Evolutionary conservation across 2,888 invertebrate genomes (phyloP).

Genomic region (Teleiodes luculella): DNA sequence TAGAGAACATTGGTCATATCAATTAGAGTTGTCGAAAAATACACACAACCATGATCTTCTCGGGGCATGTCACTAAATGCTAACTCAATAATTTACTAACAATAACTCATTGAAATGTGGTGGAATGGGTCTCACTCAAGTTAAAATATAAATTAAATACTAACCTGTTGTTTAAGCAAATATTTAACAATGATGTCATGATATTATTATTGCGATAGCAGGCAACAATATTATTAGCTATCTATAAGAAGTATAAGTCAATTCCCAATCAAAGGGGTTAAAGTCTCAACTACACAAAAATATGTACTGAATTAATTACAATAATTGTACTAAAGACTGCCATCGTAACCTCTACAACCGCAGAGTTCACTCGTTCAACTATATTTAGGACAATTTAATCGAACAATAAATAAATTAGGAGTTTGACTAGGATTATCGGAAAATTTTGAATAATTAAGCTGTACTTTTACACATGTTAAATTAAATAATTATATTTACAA

Average conservation of each 20-base stretch:
- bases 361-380: neutral
- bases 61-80: slow-evolving; percentile 29
- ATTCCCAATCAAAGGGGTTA: neutral
- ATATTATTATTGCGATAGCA: neutral
- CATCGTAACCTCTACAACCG: neutral
- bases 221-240: neutral
- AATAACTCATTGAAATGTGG: slow-evolving; percentile 43
- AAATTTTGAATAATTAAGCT: slow-evolving; percentile 67
- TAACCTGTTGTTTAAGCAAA: slow-evolving; percentile 13
- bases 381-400: slow-evolving; percentile 44
- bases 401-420: slow-evolving; percentile 68
- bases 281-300: neutral
- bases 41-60: slow-evolving; percentile 25
- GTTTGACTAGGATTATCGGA: slow-evolving; percentile 75
- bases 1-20: neutral
- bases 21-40: slow-evolving; percentile 2
- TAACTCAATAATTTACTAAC: slow-evolving; percentile 60
- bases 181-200: neutral
- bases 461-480: slow-evolving; percentile 54
- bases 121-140: slow-evolving; percentile 63
- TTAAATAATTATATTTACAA: slow-evolving; percentile 74
- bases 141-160: slow-evolving; percentile 45
- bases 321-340: slow-evolving; percentile 5
- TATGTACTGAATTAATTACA: neutral
- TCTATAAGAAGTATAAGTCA: neutral